These are phyloP conservation scores for Nansenia antarctica DNA, from an alignment of 2,113 vertebrate species.

Conservation along the genomic window DNA sequence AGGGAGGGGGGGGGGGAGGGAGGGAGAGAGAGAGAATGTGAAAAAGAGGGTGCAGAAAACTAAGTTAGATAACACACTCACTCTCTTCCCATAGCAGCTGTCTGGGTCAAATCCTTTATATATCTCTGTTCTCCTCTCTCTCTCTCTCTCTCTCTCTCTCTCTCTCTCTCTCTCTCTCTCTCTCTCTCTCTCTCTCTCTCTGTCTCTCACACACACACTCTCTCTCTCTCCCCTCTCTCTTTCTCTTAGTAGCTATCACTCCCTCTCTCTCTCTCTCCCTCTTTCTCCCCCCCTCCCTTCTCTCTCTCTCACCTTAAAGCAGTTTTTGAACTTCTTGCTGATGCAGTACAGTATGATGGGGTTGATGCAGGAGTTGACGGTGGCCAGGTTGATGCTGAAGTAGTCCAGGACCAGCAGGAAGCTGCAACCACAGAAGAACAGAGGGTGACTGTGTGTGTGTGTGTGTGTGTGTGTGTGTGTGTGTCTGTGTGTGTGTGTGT, in stretches of 20 bases:
- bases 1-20: not conserved
- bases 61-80: not conserved
- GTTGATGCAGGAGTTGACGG: not conserved
- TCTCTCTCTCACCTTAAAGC: no score
- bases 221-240: accelerated
- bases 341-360: not conserved
- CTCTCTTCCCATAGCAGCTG: not conserved
- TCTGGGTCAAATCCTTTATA: not conserved
- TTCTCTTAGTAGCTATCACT: accelerated
- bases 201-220: no score
- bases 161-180: no score
- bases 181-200: no score
- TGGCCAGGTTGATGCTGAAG: no score
- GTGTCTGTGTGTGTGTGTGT: no score
- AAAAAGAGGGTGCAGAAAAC: not conserved
- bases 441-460: not conserved
- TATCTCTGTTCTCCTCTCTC: not conserved
- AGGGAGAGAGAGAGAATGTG: no score
- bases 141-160: no score
- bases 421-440: not conserved
- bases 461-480: no score
- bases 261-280: no score
- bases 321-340: no score
- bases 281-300: no score
- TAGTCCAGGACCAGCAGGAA: not conserved